A percentile compares a stretch with the other conserved stretches of the same genome.
phyloP scores from a whole-genome alignment of 2,888 invertebrate genomes.

The Bombylius discolor region DNA sequence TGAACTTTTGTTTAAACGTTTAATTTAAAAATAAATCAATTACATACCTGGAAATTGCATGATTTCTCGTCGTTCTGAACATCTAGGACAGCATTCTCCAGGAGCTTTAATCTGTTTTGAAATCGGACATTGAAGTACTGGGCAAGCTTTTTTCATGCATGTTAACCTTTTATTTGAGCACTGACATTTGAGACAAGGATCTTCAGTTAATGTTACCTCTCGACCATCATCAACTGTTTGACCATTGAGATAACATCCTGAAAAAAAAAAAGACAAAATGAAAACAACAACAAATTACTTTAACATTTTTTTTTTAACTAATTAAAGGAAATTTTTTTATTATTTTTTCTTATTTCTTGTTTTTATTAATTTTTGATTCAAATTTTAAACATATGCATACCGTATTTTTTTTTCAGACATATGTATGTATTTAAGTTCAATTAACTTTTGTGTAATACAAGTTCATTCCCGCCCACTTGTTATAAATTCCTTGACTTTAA shows the following conservation, averaged over 20 bases:
- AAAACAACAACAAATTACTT: not conserved
- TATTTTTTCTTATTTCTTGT: too few relatives aligned
- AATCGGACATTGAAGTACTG: constrained; percentile 70
- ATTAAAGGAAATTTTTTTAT: too few relatives aligned
- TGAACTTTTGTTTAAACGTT: too few relatives aligned
- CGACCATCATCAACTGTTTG: constrained; percentile 67
- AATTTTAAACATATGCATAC: too few relatives aligned
- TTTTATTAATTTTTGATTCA: too few relatives aligned
- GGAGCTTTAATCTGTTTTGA: constrained; percentile 54
- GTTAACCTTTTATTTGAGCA: constrained; percentile 58
- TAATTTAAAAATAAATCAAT: not conserved
- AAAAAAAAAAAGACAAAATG: constrained; percentile 20
- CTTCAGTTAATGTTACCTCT: constrained; percentile 67
- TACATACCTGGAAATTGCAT: constrained; percentile 27
- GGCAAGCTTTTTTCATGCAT: constrained; percentile 76
- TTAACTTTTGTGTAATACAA: too few relatives aligned
- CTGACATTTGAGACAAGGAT: constrained; percentile 74
- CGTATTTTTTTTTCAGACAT: too few relatives aligned
- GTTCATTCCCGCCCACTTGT: too few relatives aligned
- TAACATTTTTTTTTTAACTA: too few relatives aligned
- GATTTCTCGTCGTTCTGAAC: constrained; percentile 36
- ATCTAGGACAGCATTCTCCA: constrained; percentile 64
- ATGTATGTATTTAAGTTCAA: too few relatives aligned
- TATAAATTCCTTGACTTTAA: too few relatives aligned
- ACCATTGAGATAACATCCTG: constrained; percentile 73